Evolutionary conservation across 2,797 vertebrate genomes (phyloP).

Genomic region (Oophaga sylvatica): DNA sequence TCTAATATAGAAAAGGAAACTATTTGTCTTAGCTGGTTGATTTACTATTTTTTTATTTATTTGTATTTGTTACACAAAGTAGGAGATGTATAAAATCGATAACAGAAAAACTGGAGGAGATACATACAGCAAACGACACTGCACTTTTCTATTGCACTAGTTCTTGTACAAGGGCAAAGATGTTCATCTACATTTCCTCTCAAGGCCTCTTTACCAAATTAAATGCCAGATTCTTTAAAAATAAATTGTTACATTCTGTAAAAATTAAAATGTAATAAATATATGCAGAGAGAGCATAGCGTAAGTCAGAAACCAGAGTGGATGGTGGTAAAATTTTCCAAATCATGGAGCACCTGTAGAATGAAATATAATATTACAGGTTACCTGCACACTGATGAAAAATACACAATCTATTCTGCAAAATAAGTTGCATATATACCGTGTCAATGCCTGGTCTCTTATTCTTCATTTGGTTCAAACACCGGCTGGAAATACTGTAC

Average conservation of each 20-base stretch:
- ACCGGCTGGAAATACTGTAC: conserved; percentile 82
- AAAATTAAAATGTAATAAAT: not conserved
- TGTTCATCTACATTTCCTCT: not conserved
- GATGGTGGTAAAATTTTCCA: conserved; percentile 67
- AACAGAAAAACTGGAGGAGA: no score
- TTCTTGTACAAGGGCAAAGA: no score
- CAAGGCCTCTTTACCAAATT: not conserved
- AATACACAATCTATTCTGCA: not conserved
- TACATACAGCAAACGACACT: no score
- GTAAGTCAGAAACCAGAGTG: conserved; percentile 36
- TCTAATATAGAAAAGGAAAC: no score
- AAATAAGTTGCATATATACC: conserved; percentile 73
- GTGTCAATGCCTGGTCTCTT: conserved; percentile 83
- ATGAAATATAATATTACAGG: conserved; percentile 48
- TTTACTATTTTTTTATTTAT: no score
- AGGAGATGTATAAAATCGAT: no score
- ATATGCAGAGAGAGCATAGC: not conserved
- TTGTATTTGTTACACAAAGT: no score
- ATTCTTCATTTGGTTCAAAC: conserved; percentile 87
- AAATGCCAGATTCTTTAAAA: not conserved
- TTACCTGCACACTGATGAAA: not conserved
- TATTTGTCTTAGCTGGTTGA: no score
- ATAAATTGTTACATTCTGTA: not conserved
- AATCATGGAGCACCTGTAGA: conserved; percentile 73
- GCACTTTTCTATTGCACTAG: no score